Evolutionary conservation across 2,797 vertebrate genomes (phyloP).

Genomic region (Sebastes hubbsi): DNA sequence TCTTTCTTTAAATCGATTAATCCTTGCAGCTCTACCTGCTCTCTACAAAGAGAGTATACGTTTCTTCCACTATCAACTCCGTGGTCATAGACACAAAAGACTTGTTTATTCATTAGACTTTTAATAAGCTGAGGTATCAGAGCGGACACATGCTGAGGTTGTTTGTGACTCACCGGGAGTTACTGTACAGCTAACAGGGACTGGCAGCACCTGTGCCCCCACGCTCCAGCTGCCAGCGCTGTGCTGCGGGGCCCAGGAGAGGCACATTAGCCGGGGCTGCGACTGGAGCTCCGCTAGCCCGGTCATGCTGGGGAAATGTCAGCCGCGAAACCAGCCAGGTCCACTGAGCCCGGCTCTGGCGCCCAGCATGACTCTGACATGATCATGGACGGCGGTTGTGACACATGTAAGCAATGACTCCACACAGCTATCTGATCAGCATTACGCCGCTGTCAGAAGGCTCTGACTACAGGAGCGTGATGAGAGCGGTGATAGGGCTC

Average conservation of each 20-base stretch:
- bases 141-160: conserved; percentile 68
- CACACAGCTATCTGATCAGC: conserved; percentile 84
- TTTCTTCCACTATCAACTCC: conserved; percentile 16
- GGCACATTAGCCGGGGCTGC: conserved; percentile 58
- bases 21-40: too few relatives aligned
- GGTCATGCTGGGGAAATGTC: conserved; percentile 84
- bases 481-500: conserved; percentile 72
- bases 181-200: conserved; percentile 78
- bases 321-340: conserved; percentile 73
- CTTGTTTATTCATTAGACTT: conserved; percentile 74
- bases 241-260: conserved; percentile 64
- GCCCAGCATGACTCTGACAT: conserved; percentile 74
- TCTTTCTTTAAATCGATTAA: too few relatives aligned
- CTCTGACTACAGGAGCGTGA: conserved; percentile 68
- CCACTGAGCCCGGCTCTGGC: conserved; percentile 72
- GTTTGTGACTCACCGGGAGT: conserved; percentile 76
- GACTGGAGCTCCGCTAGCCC: conserved; percentile 56
- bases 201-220: conserved; percentile 80
- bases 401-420: conserved; percentile 82
- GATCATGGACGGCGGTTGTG: conserved; percentile 77
- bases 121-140: conserved; percentile 76
- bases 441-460: conserved; percentile 78
- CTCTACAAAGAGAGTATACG: neutral
- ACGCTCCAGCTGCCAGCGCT: conserved; percentile 66
- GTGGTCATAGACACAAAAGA: conserved; percentile 27